phyloP scores from a whole-genome alignment of 2,797 vertebrate species.

The Sebastes melanostomus region DNA sequence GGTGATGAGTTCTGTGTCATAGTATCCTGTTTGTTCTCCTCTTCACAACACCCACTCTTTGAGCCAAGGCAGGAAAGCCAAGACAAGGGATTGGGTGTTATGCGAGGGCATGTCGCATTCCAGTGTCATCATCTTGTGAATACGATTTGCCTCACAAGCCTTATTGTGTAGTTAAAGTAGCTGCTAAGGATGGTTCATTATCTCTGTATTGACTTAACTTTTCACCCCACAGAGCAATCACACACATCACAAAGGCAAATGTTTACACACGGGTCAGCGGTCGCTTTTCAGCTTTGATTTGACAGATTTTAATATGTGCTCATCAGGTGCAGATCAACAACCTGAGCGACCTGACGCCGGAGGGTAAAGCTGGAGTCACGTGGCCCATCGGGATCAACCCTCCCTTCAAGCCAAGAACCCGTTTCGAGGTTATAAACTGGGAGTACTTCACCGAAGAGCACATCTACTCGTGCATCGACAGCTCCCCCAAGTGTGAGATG shows the following conservation, averaged over 20 bases:
- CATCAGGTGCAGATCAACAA: slow-evolving; percentile 94
- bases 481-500: slow-evolving; percentile 93
- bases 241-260: background rate
- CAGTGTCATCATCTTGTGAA: background rate
- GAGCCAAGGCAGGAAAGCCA: background rate
- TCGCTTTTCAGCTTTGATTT: background rate
- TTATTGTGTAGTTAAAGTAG: slow-evolving; percentile 7
- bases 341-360: slow-evolving; percentile 90
- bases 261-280: background rate
- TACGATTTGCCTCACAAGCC: background rate
- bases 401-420: slow-evolving; percentile 90
- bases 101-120: slow-evolving; percentile 19
- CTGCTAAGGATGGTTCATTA: slow-evolving; percentile 28
- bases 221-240: background rate
- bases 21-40: slow-evolving; percentile 4
- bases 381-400: slow-evolving; percentile 94
- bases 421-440: slow-evolving; percentile 98
- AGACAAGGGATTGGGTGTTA: background rate
- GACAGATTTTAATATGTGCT: background rate
- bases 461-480: slow-evolving; percentile 89
- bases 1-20: slow-evolving; percentile 3
- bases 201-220: slow-evolving; percentile 1
- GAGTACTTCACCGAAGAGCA: slow-evolving; percentile 98
- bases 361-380: slow-evolving; percentile 86
- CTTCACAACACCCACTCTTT: background rate